Percentiles rank a stretch among this genome's conserved stretches.
phyloP scores from a whole-genome alignment of 2,797 vertebrate species.

The Nannoperca australis region DNA sequence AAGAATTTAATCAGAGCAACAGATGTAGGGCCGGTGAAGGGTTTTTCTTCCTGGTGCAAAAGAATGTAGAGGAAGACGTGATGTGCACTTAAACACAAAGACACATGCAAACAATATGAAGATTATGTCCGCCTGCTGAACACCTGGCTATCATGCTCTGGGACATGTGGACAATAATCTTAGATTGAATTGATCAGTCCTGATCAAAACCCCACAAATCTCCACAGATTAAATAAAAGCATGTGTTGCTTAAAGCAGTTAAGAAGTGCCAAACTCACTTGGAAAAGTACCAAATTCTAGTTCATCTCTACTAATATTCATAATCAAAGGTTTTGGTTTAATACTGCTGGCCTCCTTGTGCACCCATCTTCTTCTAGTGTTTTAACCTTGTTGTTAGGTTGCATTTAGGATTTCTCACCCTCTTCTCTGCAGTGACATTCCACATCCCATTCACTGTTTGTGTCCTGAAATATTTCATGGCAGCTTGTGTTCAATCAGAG shows the following conservation, averaged over 20 bases:
- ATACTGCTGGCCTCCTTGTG: background rate
- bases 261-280: background rate
- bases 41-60: background rate
- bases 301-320: background rate
- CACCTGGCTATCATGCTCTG: background rate
- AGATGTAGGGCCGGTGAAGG: background rate
- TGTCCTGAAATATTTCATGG: background rate
- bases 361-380: background rate
- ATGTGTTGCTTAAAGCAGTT: background rate
- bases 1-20: constrained; percentile 12
- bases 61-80: background rate
- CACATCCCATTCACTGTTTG: background rate
- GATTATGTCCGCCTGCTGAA: background rate
- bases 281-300: background rate
- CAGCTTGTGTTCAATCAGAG: background rate
- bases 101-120: background rate
- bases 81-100: background rate
- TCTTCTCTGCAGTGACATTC: background rate
- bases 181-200: background rate
- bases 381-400: background rate
- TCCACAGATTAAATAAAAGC: background rate
- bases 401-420: background rate
- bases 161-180: background rate
- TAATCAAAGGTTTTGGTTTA: background rate
- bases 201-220: background rate